A percentile compares a stretch with the other conserved stretches of the same genome.
These are phyloP conservation scores for Abramis brama DNA, from an alignment of 2,113 vertebrate species.

Conservation along the genomic window DNA sequence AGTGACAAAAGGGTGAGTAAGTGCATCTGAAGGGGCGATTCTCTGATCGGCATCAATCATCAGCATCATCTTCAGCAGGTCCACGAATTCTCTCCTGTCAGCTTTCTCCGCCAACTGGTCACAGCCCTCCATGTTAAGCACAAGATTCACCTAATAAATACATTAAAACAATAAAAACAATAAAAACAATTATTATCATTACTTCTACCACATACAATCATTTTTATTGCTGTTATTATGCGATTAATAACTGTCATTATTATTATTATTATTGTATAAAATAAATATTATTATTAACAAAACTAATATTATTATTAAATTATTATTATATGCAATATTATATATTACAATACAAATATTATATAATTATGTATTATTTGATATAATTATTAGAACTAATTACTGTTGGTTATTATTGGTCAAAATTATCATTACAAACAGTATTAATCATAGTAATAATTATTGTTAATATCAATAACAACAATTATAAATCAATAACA, in stretches of 20 bases:
- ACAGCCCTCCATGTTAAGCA: conserved; percentile 90
- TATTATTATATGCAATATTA: too few relatives aligned
- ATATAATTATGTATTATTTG: background rate
- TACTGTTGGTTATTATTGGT: background rate
- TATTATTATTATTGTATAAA: too few relatives aligned
- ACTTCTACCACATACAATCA: background rate
- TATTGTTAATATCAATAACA: background rate
- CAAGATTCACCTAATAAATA: conserved; percentile 89
- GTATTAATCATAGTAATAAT: background rate
- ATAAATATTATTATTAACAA: too few relatives aligned
- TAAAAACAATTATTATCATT: background rate
- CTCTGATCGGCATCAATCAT: conserved; percentile 91
- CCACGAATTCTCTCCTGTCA: conserved; percentile 94
- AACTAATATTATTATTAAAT: too few relatives aligned
- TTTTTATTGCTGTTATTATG: background rate
- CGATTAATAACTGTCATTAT: too few relatives aligned
- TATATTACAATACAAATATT: too few relatives aligned
- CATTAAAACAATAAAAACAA: background rate
- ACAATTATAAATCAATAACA: background rate
- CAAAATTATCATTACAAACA: background rate
- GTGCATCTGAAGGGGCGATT: conserved; percentile 86
- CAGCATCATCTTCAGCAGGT: conserved; percentile 95
- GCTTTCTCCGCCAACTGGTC: conserved; percentile 95
- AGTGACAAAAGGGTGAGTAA: conserved; percentile 94
- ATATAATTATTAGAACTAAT: background rate